Evolutionary conservation across 1,140 invertebrate genomes (phyloP).

Genomic region (Tribolium castaneum): DNA sequence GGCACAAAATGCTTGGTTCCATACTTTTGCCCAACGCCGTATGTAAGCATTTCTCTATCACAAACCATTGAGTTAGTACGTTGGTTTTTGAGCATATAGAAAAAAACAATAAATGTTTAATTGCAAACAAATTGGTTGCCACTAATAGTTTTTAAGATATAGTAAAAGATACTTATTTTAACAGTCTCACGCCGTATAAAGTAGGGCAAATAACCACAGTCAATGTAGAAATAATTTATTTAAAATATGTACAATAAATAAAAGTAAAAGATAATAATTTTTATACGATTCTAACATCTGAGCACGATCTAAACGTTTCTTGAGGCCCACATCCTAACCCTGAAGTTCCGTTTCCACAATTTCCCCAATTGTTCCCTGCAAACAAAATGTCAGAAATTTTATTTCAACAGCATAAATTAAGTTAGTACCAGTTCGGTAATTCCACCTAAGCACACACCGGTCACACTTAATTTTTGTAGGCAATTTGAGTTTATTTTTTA

Average conservation of each 20-base stretch:
- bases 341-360: slow-evolving; percentile 74
- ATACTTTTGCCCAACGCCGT: too few species aligned
- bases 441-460: slow-evolving; percentile 77
- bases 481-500: slow-evolving; percentile 62
- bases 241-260: neutral
- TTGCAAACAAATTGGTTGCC: too few species aligned
- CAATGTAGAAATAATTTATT: neutral
- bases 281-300: slow-evolving; percentile 75
- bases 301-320: slow-evolving; percentile 86
- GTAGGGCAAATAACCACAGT: too few species aligned
- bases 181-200: too few species aligned
- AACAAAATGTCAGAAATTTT: neutral
- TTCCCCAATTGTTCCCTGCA: slow-evolving; percentile 80
- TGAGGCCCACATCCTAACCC: slow-evolving; percentile 83
- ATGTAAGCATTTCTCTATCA: too few species aligned
- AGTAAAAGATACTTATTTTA: too few species aligned
- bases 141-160: too few species aligned
- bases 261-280: neutral
- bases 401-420: neutral
- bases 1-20: too few species aligned
- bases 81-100: too few species aligned
- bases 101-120: too few species aligned
- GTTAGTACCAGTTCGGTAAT: slow-evolving; percentile 68
- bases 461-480: slow-evolving; percentile 69
- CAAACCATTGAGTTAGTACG: too few species aligned